These are phyloP conservation scores for Leptonema lineaticorne DNA, from an alignment of 1,140 invertebrate species.

Conservation along the genomic window DNA sequence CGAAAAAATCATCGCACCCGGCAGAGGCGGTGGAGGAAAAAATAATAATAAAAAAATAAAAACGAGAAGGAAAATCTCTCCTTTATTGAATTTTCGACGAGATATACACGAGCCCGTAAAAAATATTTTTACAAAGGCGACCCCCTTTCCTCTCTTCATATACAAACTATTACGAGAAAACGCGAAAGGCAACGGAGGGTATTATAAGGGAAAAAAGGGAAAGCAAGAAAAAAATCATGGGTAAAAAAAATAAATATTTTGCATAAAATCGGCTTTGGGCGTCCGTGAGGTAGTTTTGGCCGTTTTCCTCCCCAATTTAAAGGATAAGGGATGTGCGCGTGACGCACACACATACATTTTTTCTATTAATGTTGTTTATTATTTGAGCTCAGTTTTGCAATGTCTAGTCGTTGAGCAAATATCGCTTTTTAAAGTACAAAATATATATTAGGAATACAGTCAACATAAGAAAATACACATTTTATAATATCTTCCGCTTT, in stretches of 20 bases:
- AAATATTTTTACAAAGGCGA: slow-evolving; percentile 10
- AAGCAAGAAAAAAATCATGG: no score
- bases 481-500: no score
- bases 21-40: no score
- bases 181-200: slow-evolving; percentile 16
- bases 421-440: no score
- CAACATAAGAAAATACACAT: no score
- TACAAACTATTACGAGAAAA: slow-evolving; percentile 13
- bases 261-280: slow-evolving; percentile 8
- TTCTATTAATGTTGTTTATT: slow-evolving; percentile 3
- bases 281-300: slow-evolving; percentile 1
- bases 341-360: neutral
- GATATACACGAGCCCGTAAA: neutral
- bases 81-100: slow-evolving; percentile 12
- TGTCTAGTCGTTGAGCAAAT: neutral
- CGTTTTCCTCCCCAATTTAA: slow-evolving; percentile 8
- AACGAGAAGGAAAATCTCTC: neutral
- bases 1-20: slow-evolving; percentile 12
- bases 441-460: no score
- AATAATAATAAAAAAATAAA: no score
- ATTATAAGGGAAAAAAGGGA: no score
- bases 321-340: slow-evolving; percentile 15
- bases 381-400: neutral
- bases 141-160: neutral
- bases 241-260: slow-evolving; percentile 10